phyloP scores from a whole-genome alignment of 2,888 invertebrate species.

The Tetramorium bicarinatum region DNA sequence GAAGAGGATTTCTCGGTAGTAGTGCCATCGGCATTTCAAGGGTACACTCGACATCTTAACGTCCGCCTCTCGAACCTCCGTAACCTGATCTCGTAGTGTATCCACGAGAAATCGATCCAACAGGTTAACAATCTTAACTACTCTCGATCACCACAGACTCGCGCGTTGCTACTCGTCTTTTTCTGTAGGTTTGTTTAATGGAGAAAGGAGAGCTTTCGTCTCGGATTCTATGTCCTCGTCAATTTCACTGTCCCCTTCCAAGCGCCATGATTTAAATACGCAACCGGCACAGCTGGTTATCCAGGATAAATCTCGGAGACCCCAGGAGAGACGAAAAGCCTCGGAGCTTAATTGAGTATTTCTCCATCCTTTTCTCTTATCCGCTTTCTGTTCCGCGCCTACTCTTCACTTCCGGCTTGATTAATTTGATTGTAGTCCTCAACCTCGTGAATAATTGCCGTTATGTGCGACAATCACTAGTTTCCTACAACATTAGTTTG shows the following conservation, averaged over 20 bases:
- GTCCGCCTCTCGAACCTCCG: slow-evolving; percentile 63
- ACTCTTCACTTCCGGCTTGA: slow-evolving; percentile 62
- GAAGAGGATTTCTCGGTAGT: slow-evolving; percentile 50
- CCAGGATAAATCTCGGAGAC: slow-evolving; percentile 72
- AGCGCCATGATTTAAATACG: slow-evolving; percentile 75
- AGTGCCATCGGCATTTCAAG: slow-evolving; percentile 73
- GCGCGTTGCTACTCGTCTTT: slow-evolving; percentile 48
- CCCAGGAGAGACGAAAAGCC: slow-evolving; percentile 73
- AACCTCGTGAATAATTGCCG: slow-evolving; percentile 68
- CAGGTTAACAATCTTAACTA: slow-evolving; percentile 80
- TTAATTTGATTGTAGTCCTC: slow-evolving; percentile 76
- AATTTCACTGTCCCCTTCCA: slow-evolving; percentile 47
- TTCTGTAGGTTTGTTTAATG: slow-evolving; percentile 5
- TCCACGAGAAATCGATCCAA: slow-evolving; percentile 66
- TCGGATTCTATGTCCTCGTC: slow-evolving; percentile 62
- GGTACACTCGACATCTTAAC: slow-evolving; percentile 77
- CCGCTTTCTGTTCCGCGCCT: slow-evolving; percentile 27
- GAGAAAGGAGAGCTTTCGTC: slow-evolving; percentile 64
- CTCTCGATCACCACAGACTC: slow-evolving; percentile 68
- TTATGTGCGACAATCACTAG: slow-evolving; percentile 33
- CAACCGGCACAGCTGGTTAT: slow-evolving; percentile 70
- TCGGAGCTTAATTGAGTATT: slow-evolving; percentile 76
- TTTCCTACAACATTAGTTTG: neutral
- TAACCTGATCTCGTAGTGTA: slow-evolving; percentile 75
- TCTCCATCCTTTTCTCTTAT: slow-evolving; percentile 69